Percentiles rank a stretch among this genome's conserved stretches.
These are phyloP conservation scores for Emmelina monodactyla DNA, from an alignment of 2,888 invertebrate species.

Conservation along the genomic window DNA sequence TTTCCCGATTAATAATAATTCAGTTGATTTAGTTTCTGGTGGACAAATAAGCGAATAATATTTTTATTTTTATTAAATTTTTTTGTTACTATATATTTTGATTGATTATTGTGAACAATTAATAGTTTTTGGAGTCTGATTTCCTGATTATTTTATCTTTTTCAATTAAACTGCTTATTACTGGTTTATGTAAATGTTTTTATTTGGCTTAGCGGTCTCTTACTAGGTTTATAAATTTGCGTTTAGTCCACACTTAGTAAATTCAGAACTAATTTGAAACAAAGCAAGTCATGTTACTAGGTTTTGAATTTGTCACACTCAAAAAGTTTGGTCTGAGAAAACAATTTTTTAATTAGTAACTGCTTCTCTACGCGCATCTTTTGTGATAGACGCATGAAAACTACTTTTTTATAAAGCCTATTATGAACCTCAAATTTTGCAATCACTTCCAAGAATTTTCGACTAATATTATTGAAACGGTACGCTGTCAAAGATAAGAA, in stretches of 20 bases:
- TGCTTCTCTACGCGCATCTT: background rate
- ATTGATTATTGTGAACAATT: background rate
- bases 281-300: background rate
- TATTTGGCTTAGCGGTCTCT: too few species aligned
- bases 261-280: background rate
- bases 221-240: too few species aligned
- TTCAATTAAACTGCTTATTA: too few species aligned
- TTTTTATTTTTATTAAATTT: background rate
- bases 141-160: too few species aligned
- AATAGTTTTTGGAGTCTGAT: background rate
- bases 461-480: background rate
- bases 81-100: background rate
- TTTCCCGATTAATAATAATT: background rate
- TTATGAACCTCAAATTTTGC: background rate
- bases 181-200: too few species aligned
- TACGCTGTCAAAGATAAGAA: background rate
- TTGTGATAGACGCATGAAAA: background rate
- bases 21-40: background rate
- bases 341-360: background rate
- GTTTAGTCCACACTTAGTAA: background rate
- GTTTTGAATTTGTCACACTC: background rate
- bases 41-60: background rate
- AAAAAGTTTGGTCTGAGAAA: background rate
- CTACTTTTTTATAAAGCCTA: background rate
- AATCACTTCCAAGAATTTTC: background rate